Percentiles rank a stretch among this genome's conserved stretches.
phyloP scores from a whole-genome alignment of 2,888 invertebrate species.

The Nasonia oneida region DNA sequence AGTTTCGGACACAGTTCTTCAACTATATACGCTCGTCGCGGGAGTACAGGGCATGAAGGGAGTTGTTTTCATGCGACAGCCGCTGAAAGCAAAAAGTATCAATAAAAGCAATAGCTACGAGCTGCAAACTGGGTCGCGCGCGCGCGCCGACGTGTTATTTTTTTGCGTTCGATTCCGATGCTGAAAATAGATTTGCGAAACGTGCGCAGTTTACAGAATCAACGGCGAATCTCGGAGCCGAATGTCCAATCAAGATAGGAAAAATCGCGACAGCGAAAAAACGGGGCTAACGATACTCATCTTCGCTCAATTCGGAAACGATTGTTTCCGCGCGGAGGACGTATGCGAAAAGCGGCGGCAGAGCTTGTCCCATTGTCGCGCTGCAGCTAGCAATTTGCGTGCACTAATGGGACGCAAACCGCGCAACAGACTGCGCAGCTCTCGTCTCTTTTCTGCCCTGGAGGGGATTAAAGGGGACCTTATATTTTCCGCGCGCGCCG shows the following conservation, averaged over 20 bases:
- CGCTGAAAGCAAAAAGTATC: not conserved
- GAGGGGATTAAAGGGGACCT: slow-evolving; percentile 67
- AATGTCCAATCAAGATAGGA: not conserved
- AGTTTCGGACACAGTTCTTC: too few relatives aligned
- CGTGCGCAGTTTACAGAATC: not conserved
- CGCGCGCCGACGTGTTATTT: not conserved
- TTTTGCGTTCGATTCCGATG: not conserved
- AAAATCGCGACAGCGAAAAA: slow-evolving; percentile 16
- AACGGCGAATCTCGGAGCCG: not conserved
- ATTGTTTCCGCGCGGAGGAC: slow-evolving; percentile 40
- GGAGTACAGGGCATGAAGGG: too few relatives aligned
- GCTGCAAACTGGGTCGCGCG: not conserved
- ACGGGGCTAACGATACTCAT: slow-evolving; percentile 47
- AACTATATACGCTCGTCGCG: too few relatives aligned
- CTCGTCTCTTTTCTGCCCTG: slow-evolving; percentile 38
- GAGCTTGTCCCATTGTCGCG: slow-evolving; percentile 18
- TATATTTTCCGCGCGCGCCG: slow-evolving; percentile 64
- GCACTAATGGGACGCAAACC: slow-evolving; percentile 64
- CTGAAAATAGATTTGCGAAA: not conserved
- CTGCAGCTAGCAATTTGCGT: slow-evolving; percentile 62
- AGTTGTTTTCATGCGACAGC: not conserved
- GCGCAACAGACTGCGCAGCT: slow-evolving; percentile 38
- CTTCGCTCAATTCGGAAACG: slow-evolving; percentile 48
- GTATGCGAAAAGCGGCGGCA: slow-evolving; percentile 9
- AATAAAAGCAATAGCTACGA: not conserved